These are phyloP conservation scores for Forbesichthys papilliferus DNA, from an alignment of 2,113 vertebrate species.

Conservation along the genomic window DNA sequence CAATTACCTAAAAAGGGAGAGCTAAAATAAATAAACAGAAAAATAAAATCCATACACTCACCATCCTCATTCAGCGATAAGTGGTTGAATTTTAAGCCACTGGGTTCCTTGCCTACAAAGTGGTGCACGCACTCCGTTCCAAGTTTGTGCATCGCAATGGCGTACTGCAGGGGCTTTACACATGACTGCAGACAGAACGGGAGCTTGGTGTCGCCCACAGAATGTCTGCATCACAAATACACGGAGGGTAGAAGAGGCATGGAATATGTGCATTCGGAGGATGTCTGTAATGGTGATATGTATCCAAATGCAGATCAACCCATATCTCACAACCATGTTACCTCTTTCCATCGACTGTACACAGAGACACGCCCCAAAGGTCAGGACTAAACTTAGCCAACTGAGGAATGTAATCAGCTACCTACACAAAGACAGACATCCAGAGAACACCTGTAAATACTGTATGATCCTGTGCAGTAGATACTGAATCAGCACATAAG, in stretches of 20 bases:
- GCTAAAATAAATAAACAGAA: background rate
- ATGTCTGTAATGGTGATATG: background rate
- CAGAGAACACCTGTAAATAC: background rate
- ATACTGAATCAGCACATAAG: background rate
- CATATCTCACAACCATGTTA: constrained; percentile 10
- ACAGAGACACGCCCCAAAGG: constrained; percentile 78
- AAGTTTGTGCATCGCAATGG: constrained; percentile 82
- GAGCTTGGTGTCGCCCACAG: constrained; percentile 85
- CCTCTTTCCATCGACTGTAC: constrained; percentile 70
- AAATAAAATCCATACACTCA: constrained; percentile 38
- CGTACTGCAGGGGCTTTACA: constrained; percentile 87
- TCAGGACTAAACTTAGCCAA: constrained; percentile 87
- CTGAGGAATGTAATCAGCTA: constrained; percentile 89
- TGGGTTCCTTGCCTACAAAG: constrained; percentile 88
- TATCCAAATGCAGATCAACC: constrained; percentile 4
- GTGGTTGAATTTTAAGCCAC: constrained; percentile 88
- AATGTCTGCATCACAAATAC: constrained; percentile 73
- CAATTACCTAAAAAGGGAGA: background rate
- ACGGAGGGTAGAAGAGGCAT: constrained; percentile 7
- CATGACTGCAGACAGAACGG: constrained; percentile 92
- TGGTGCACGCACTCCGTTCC: constrained; percentile 81
- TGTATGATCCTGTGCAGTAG: background rate
- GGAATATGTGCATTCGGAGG: constrained; percentile 22
- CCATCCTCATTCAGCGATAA: constrained; percentile 86
- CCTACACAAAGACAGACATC: constrained; percentile 65